Conservation (phyloP, 2,113 vertebrate genomes). For the Pteronura brasiliensis region DNA sequence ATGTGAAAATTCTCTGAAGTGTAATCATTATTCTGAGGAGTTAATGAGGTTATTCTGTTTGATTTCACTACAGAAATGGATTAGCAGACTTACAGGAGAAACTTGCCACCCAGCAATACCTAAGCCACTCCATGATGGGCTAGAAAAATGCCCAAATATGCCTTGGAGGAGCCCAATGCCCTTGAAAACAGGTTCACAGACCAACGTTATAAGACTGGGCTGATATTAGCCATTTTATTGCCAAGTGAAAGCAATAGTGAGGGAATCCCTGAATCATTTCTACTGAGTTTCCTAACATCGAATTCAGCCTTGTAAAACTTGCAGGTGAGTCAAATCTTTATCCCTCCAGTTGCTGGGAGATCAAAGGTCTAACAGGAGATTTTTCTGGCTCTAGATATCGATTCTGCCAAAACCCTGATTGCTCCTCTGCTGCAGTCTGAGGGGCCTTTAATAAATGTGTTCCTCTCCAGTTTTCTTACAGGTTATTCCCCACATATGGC, state of each 20-base stretch:
- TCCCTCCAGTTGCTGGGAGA: constrained; percentile 60
- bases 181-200: constrained; percentile 61
- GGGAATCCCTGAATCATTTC: constrained; percentile 68
- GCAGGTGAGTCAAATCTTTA: constrained; percentile 69
- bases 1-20: constrained; percentile 10
- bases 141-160: constrained; percentile 5
- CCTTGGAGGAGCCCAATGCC: background rate
- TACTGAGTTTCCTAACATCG: constrained; percentile 69
- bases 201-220: background rate
- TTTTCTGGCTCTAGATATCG: constrained; percentile 54
- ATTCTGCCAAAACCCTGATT: constrained; percentile 55
- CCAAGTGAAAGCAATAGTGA: constrained; percentile 58
- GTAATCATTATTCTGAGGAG: background rate
- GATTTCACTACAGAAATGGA: background rate
- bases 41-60: background rate
- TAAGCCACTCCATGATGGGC: background rate
- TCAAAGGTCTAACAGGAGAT: background rate
- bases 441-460: constrained; percentile 60
- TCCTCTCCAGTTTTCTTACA: constrained; percentile 14
- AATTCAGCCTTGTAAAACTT: constrained; percentile 69
- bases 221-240: constrained; percentile 67
- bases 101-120: background rate
- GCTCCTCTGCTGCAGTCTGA: constrained; percentile 46
- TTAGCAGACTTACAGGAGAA: background rate
- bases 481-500: constrained; percentile 49